Evolutionary conservation across 1,140 invertebrate genomes (phyloP).

Genomic region (Dufourea novaeangliae): DNA sequence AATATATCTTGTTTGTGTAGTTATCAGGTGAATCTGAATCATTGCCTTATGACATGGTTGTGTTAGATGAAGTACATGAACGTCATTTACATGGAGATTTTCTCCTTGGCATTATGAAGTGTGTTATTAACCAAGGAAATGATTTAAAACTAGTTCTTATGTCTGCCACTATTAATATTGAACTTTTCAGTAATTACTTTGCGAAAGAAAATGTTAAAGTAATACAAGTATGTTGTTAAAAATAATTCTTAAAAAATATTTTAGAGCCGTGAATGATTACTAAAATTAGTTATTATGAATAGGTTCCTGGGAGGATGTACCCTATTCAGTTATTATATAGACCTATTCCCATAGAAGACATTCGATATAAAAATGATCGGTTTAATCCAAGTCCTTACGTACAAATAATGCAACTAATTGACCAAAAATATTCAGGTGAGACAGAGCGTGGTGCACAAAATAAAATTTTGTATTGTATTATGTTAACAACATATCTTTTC

Average conservation of each 20-base stretch:
- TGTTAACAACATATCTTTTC: slow-evolving; percentile 70
- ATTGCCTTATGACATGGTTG: slow-evolving; percentile 91
- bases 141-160: slow-evolving; percentile 97
- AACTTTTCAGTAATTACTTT: slow-evolving; percentile 96
- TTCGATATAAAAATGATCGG: slow-evolving; percentile 86
- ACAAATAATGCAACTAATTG: slow-evolving; percentile 95
- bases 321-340: slow-evolving; percentile 95
- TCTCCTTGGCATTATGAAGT: slow-evolving; percentile 95
- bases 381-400: slow-evolving; percentile 96
- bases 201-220: slow-evolving; percentile 89
- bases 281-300: slow-evolving; percentile 38
- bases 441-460: slow-evolving; percentile 41
- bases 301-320: slow-evolving; percentile 96
- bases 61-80: slow-evolving; percentile 98
- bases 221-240: slow-evolving; percentile 85
- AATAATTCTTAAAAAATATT: slow-evolving; percentile 12
- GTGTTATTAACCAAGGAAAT: slow-evolving; percentile 89
- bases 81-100: slow-evolving; percentile 98
- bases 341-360: slow-evolving; percentile 89
- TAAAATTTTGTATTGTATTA: not conserved
- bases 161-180: slow-evolving; percentile 99
- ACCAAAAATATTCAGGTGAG: slow-evolving; percentile 92
- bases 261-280: slow-evolving; percentile 43
- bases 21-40: slow-evolving; percentile 82
- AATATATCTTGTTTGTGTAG: slow-evolving; percentile 67